A percentile compares a stretch with the other conserved stretches of the same genome.
Evolutionary conservation across 2,888 invertebrate genomes (phyloP).

Genomic region (Silvanus unidentatus): DNA sequence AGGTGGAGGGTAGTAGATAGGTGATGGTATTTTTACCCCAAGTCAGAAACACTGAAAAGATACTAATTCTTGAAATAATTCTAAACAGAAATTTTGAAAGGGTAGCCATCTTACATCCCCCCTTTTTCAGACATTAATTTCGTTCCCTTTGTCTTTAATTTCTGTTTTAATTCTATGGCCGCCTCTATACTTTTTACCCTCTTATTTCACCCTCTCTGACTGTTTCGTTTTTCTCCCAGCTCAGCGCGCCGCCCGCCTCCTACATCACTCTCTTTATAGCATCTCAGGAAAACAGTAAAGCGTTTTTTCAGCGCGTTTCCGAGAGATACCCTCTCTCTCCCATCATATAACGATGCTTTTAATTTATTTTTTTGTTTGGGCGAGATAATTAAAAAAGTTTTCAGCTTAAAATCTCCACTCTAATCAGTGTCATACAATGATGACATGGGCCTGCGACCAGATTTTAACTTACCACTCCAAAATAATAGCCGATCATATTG

Average conservation of each 20-base stretch:
- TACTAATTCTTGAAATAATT: slow-evolving; percentile 31
- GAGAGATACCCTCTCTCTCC: no score
- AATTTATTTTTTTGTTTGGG: no score
- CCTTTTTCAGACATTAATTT: slow-evolving; percentile 42
- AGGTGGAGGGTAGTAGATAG: no score
- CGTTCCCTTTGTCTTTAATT: slow-evolving; percentile 48
- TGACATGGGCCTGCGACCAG: no score
- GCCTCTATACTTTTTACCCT: slow-evolving; percentile 47
- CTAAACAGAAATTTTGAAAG: slow-evolving; percentile 22
- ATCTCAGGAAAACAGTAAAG: no score
- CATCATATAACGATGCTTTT: no score
- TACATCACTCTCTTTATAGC: slow-evolving; percentile 7
- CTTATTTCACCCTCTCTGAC: slow-evolving; percentile 44
- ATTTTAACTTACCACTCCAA: no score
- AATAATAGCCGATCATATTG: no score
- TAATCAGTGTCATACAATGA: no score
- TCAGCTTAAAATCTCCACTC: no score
- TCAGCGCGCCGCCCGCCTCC: slow-evolving; percentile 13
- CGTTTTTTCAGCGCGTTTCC: no score
- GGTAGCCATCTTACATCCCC: slow-evolving; percentile 37
- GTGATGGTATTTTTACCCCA: neutral
- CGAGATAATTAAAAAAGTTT: no score
- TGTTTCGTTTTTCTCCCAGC: slow-evolving; percentile 24
- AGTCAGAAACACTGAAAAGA: slow-evolving; percentile 12
- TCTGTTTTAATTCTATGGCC: slow-evolving; percentile 46